Percentiles rank a stretch among this genome's conserved stretches.
phyloP scores from a whole-genome alignment of 2,888 invertebrate genomes.

The Morpho deidamia region DNA sequence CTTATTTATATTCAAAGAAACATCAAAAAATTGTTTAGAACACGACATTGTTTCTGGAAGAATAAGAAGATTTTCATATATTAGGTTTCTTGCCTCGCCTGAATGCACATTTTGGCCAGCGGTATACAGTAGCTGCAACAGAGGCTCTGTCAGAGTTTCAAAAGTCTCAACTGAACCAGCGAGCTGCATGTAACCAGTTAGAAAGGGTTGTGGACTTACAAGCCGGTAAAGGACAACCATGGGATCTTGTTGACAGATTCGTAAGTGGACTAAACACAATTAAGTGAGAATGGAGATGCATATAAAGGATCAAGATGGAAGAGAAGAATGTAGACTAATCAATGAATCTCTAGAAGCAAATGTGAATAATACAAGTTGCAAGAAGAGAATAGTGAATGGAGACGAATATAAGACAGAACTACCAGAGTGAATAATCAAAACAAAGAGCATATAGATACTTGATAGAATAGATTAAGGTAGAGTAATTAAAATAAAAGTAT shows the following conservation, averaged over 20 bases:
- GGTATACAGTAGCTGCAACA: conserved; percentile 84
- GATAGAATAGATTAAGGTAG: no score
- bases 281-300: conserved; percentile 4
- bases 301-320: conserved; percentile 17
- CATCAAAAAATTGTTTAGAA: neutral
- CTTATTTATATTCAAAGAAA: no score
- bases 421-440: no score
- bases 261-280: conserved; percentile 53
- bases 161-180: conserved; percentile 76
- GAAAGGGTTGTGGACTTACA: conserved; percentile 79
- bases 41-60: neutral
- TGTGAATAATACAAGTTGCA: neutral
- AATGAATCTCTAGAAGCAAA: no score
- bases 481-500: no score
- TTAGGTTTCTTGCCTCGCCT: conserved; percentile 84
- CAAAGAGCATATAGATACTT: no score
- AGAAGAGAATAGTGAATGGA: conserved; percentile 26
- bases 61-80: neutral
- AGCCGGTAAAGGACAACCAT: conserved; percentile 80
- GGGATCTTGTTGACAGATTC: conserved; percentile 79
- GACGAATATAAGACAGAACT: neutral
- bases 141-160: conserved; percentile 87
- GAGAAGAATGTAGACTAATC: neutral
- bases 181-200: conserved; percentile 78
- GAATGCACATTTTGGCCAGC: conserved; percentile 82